A percentile compares a stretch with the other conserved stretches of the same genome.
Conservation (phyloP, 2,113 vertebrate genomes). For the Crotalus viridis region DNA sequence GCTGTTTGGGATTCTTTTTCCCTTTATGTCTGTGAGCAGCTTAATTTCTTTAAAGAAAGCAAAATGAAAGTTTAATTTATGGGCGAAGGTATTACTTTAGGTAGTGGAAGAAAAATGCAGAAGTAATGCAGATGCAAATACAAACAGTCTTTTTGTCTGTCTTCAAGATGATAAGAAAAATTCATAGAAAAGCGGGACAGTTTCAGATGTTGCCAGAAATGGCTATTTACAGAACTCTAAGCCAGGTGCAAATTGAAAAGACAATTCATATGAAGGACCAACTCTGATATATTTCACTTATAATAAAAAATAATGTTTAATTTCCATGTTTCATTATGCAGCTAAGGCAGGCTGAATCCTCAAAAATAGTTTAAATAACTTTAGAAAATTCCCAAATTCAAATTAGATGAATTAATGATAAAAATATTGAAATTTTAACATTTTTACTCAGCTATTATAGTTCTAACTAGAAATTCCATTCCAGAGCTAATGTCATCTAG, state of each 20-base stretch:
- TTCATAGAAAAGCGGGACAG: neutral
- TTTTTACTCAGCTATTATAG: neutral
- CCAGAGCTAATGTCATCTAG: neutral
- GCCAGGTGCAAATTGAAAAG: neutral
- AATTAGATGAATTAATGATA: neutral
- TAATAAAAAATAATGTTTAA: neutral
- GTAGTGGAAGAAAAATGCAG: neutral
- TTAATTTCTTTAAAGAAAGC: neutral
- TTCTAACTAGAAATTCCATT: neutral
- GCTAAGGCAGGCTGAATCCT: neutral
- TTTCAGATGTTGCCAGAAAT: neutral
- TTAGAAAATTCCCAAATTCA: neutral
- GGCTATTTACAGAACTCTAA: neutral
- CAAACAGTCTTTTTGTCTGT: neutral
- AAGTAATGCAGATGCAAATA: neutral
- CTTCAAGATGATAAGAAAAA: neutral
- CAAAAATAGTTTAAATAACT: neutral
- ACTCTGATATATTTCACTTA: neutral
- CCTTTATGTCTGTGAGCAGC: too few species aligned
- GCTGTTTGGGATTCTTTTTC: neutral
- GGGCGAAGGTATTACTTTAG: neutral
- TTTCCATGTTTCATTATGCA: neutral
- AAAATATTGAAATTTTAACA: neutral
- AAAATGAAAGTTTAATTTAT: neutral
- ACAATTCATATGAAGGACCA: neutral